Base-by-base conservation (phyloP, 2,888 invertebrate genomes). In the Phalangium opilio region DNA sequence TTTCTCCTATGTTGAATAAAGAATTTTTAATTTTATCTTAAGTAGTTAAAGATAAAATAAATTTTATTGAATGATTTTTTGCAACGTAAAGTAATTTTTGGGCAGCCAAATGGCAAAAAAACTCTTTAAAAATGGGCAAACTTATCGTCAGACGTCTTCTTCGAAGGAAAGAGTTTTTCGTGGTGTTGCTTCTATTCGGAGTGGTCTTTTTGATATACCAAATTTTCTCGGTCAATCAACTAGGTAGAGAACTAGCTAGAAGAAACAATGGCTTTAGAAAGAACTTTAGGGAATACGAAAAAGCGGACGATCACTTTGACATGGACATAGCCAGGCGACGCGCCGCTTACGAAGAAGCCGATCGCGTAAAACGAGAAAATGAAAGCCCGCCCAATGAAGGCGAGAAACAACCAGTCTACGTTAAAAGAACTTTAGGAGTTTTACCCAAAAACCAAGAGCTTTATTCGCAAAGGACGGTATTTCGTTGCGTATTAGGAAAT, bases 181-280 rank as follows among this genome's bases (percentile, higher is more conserved):
- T 49, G 39, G 36, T 47, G 17, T 41, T 49, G 7, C 32, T 43
- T 17, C 11, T 45, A 32, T 40, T 52, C 8, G 45, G 47, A 12
- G 32, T 46, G 11, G 17, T 51, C 15, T 51, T 51, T 33, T 43
- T 51, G 3, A 43, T 51, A 40, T 49, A 51, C 43, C 51, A 51
- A n/a, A 15, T 51, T 12, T 35, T 49, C 12, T 49, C 47, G 27
- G 47, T 49, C 18, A 45, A 39, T 18, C 49, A 51, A n/a, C 35
- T 51, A 14, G 48, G 51, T 8, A 44, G 48, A 44, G 48, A 51
- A 35, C 20, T 48, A 19, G 46, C 48, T 14, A 41, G 34, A 32
- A 45, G 48, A 43, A 45, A 38, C 12, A 43, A 38, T 5, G 20
- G 41, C 7, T 33, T 42, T 3, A 47, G 15, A 11, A 50, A 34